These are phyloP conservation scores for Spondyliosoma cantharus DNA, from an alignment of 2,797 vertebrate genomes.

Conservation along the genomic window DNA sequence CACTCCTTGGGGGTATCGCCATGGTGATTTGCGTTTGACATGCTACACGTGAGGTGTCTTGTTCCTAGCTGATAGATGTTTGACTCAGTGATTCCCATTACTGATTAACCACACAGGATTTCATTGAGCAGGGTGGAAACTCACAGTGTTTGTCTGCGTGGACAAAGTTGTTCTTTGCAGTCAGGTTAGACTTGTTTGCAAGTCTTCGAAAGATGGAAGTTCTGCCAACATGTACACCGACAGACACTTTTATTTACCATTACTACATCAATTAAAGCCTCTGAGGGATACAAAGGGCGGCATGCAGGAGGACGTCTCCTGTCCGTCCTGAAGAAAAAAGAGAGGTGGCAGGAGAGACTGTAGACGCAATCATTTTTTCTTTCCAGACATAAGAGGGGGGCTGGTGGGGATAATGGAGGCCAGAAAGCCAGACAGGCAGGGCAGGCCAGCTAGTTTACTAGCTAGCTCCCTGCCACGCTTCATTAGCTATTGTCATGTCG, in stretches of 20 bases:
- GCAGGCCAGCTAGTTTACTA: conserved; percentile 49
- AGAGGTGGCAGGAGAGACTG: conserved; percentile 15
- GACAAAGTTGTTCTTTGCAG: conserved; percentile 1
- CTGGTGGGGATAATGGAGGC: conserved; percentile 62
- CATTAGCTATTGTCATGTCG: conserved; percentile 74
- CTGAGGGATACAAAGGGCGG: neutral
- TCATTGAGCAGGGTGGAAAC: conserved; percentile 45
- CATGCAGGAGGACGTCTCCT: conserved; percentile 13
- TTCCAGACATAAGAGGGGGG: conserved; percentile 28
- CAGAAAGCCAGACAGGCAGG: conserved; percentile 66
- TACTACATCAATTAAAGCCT: conserved; percentile 17
- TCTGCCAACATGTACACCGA: conserved; percentile 31
- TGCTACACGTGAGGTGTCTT: conserved; percentile 61
- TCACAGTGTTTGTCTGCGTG: conserved; percentile 37
- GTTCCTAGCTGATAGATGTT: conserved; percentile 60
- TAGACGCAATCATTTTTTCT: conserved; percentile 29
- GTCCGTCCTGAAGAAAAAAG: conserved; percentile 10
- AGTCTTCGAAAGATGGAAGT: conserved; percentile 14
- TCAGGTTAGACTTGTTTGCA: conserved; percentile 51
- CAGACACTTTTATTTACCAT: conserved; percentile 41
- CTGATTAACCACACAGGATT: conserved; percentile 72
- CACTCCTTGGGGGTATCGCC: conserved; percentile 43
- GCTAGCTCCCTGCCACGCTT: conserved; percentile 67
- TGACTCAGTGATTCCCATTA: conserved; percentile 68
- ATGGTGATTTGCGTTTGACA: conserved; percentile 46